phyloP scores from a whole-genome alignment of 1,140 invertebrate species.

The Anastrepha obliqua region DNA sequence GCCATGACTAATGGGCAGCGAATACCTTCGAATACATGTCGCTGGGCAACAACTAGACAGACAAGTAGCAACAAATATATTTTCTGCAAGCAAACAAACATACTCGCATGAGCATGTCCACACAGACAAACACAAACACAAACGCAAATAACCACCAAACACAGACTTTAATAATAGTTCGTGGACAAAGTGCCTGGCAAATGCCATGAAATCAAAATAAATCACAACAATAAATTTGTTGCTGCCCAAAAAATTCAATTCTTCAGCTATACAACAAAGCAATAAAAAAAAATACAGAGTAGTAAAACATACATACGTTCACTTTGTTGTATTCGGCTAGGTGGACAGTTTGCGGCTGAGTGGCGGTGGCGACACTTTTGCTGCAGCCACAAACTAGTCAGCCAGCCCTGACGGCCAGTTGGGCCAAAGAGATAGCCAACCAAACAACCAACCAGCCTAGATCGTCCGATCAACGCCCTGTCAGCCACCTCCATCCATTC shows the following conservation, averaged over 20 bases:
- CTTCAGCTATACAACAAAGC: background rate
- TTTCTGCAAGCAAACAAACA: background rate
- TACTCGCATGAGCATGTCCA: background rate
- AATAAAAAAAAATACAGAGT: background rate
- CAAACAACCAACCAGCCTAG: background rate
- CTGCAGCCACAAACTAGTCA: conserved; percentile 2
- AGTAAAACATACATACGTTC: no score
- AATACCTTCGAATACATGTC: conserved; percentile 18
- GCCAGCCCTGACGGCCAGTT: conserved; percentile 56
- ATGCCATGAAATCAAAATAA: conserved; percentile 57
- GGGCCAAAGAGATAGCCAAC: background rate
- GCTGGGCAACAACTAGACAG: conserved; percentile 5
- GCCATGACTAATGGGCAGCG: conserved; percentile 44
- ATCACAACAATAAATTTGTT: conserved; percentile 73
- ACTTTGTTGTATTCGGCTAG: background rate
- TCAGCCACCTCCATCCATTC: conserved; percentile 65
- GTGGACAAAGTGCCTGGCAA: conserved; percentile 56
- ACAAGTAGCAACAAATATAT: background rate
- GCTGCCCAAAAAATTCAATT: conserved; percentile 42
- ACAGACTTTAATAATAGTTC: background rate
- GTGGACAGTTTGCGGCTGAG: conserved; percentile 25
- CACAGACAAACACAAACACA: background rate
- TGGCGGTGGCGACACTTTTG: conserved; percentile 33
- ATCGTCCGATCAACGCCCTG: conserved; percentile 48
- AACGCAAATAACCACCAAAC: no score